These are phyloP conservation scores for Aleiodes leptofemur DNA, from an alignment of 2,888 invertebrate genomes.

Conservation along the genomic window DNA sequence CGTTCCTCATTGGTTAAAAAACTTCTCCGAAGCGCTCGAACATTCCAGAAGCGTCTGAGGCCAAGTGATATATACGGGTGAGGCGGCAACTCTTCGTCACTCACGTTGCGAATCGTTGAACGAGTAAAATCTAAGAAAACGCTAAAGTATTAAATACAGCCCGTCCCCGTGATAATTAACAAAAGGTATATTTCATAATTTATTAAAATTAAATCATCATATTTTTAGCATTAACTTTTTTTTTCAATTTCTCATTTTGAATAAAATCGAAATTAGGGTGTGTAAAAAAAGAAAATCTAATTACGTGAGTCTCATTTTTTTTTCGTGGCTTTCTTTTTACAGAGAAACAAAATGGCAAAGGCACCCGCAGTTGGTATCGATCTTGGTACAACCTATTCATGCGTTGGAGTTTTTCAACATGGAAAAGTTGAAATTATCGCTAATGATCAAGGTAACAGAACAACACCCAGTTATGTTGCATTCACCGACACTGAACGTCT, in stretches of 20 bases:
- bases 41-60: slow-evolving; percentile 68
- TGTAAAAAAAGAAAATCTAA: neutral
- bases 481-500: slow-evolving; percentile 78
- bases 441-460: slow-evolving; percentile 79
- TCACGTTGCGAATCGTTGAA: slow-evolving; percentile 74
- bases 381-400: slow-evolving; percentile 96
- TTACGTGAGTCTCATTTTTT: neutral
- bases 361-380: slow-evolving; percentile 96
- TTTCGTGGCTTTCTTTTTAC: slow-evolving; percentile 34
- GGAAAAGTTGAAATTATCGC: slow-evolving; percentile 86
- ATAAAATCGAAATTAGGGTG: neutral
- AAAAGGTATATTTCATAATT: slow-evolving; percentile 16
- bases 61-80: slow-evolving; percentile 63
- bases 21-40: slow-evolving; percentile 59
- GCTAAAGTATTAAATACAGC: neutral
- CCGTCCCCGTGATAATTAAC: neutral
- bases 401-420: slow-evolving; percentile 91
- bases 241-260: neutral
- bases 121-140: slow-evolving; percentile 61
- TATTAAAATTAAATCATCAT: neutral
- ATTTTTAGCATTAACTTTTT: neutral
- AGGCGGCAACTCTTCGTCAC: slow-evolving; percentile 63
- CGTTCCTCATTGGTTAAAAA: neutral
- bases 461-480: slow-evolving; percentile 79
- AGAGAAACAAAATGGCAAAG: slow-evolving; percentile 76